A percentile compares a stretch with the other conserved stretches of the same genome.
phyloP scores from a whole-genome alignment of 1,140 invertebrate genomes.

The Oscheius sp. region DNA sequence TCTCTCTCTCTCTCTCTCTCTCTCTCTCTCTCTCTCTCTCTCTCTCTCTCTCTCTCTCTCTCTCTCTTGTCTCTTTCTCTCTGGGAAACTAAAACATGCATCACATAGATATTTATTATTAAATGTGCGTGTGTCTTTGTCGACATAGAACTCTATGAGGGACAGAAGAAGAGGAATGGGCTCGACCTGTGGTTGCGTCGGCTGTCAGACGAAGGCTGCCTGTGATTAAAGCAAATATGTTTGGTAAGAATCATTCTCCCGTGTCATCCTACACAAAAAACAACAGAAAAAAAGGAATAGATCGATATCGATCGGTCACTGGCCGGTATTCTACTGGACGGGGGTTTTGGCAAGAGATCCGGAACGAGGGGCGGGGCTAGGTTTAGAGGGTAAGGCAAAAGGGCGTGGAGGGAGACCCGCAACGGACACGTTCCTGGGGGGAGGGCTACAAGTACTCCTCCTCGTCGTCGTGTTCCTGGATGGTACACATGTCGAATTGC shows the following conservation, averaged over 20 bases:
- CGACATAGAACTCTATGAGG: neutral
- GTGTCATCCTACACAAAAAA: neutral
- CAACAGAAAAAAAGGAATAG: neutral
- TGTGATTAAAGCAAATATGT: constrained; percentile 14
- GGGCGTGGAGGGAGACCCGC: too few relatives aligned
- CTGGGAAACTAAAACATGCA: too few relatives aligned
- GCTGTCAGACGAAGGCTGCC: too few relatives aligned
- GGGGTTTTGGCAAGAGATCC: neutral
- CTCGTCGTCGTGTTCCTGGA: constrained; percentile 5
- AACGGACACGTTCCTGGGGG: neutral
- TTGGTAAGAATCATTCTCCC: constrained; percentile 4
- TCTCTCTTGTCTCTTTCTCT: too few relatives aligned
- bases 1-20: too few relatives aligned
- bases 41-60: too few relatives aligned
- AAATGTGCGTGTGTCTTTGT: neutral
- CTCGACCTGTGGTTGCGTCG: too few relatives aligned
- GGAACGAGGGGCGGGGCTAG: too few relatives aligned
- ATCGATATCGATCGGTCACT: neutral
- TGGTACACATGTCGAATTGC: constrained; percentile 4
- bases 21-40: too few relatives aligned
- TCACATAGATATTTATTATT: too few relatives aligned
- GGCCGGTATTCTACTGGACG: neutral
- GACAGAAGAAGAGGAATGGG: neutral
- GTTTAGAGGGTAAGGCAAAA: too few relatives aligned
- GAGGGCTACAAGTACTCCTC: constrained; percentile 4